Percentiles rank a stretch among this genome's conserved stretches.
Evolutionary conservation across 2,888 invertebrate species (phyloP).

Genomic region (Drosophila mayaguana): DNA sequence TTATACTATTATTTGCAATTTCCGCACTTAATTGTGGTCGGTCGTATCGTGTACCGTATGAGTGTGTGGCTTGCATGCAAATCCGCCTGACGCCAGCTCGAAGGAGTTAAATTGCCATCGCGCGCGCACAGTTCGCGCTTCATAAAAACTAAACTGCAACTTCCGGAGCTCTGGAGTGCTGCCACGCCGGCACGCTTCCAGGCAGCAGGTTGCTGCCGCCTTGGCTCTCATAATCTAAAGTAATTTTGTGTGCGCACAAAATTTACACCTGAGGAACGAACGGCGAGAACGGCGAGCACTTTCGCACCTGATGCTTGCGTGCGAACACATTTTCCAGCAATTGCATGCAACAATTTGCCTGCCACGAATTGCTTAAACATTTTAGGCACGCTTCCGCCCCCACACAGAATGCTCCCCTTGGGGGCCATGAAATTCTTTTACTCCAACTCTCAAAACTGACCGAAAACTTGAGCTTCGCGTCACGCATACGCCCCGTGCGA

Average conservation of each 20-base stretch:
- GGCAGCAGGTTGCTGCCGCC: not conserved
- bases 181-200: conserved; percentile 4
- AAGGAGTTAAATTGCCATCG: conserved; percentile 35
- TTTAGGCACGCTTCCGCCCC: conserved; percentile 74
- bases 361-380: conserved; percentile 67
- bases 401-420: conserved; percentile 17
- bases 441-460: conserved; percentile 22
- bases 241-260: conserved; percentile 74
- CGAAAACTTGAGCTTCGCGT: conserved; percentile 57
- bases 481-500: conserved; percentile 76
- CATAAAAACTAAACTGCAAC: conserved; percentile 77
- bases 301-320: conserved; percentile 57
- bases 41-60: conserved; percentile 47
- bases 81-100: conserved; percentile 8
- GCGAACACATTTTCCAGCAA: conserved; percentile 75
- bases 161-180: conserved; percentile 48
- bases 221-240: conserved; percentile 72
- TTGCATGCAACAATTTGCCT: conserved; percentile 72
- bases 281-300: not conserved
- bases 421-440: conserved; percentile 44
- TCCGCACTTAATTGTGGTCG: conserved; percentile 52
- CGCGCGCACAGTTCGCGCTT: conserved; percentile 56
- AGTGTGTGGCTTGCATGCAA: conserved; percentile 52
- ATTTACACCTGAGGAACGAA: conserved; percentile 66
- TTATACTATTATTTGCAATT: conserved; percentile 36